A percentile compares a stretch with the other conserved stretches of the same genome.
Evolutionary conservation across 2,113 vertebrate genomes (phyloP).

Genomic region (Tachysurus fulvidraco): DNA sequence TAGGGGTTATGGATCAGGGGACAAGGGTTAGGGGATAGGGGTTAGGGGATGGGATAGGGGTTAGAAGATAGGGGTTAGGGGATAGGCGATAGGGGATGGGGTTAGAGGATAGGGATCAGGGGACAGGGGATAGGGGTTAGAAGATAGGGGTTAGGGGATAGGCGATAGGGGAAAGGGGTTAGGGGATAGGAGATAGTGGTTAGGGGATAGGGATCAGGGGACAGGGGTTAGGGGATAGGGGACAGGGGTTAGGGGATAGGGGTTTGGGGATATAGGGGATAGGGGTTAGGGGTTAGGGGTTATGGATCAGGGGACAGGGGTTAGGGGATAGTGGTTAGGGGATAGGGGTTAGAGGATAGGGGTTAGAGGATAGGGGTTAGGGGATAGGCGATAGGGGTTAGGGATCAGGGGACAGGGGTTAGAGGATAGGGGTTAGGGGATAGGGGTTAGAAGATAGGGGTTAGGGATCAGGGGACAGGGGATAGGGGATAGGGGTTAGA

Average conservation of each 20-base stretch:
- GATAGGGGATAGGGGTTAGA: not conserved
- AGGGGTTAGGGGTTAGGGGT: not conserved
- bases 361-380: not conserved
- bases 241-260: not conserved
- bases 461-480: not conserved
- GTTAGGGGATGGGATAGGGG: fast-evolving
- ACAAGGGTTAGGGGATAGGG: not conserved
- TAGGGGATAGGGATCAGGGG: too few species aligned
- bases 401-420: not conserved
- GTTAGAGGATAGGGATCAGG: not conserved
- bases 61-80: not conserved
- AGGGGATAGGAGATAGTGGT: not conserved
- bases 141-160: not conserved
- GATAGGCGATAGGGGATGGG: not conserved
- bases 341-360: not conserved
- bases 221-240: not conserved
- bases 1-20: not conserved
- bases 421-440: not conserved
- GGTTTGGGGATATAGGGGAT: not conserved
- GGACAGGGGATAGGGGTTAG: not conserved
- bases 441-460: not conserved
- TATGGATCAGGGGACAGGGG: too few species aligned
- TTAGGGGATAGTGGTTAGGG: not conserved
- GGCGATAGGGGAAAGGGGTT: not conserved
- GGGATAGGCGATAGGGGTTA: not conserved